Evolutionary conservation across 2,888 invertebrate species (phyloP).

Genomic region (Nephrotoma appendiculata): DNA sequence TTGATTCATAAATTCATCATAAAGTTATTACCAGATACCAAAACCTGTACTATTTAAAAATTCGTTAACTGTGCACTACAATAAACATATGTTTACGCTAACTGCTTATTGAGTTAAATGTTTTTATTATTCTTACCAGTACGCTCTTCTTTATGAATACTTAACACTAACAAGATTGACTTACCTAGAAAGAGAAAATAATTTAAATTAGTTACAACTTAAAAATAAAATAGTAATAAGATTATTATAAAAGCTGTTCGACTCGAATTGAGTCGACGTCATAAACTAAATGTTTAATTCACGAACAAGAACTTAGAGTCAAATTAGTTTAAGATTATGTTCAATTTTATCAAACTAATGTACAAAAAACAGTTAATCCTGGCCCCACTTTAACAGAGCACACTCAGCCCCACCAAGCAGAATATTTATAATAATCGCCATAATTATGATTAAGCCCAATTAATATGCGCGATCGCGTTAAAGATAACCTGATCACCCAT

Average conservation of each 20-base stretch:
- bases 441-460: background rate
- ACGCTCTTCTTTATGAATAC: background rate
- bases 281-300: no score
- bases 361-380: background rate
- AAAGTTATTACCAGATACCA: no score
- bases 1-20: no score
- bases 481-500: background rate
- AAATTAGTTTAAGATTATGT: no score
- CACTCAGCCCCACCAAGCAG: background rate
- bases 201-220: background rate
- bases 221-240: background rate
- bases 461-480: background rate
- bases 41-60: background rate
- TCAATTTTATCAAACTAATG: background rate
- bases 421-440: background rate
- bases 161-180: background rate
- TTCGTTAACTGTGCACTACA: no score
- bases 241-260: no score
- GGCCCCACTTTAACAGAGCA: background rate
- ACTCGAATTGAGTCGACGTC: no score
- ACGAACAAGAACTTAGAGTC: no score
- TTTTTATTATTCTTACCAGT: background rate
- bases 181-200: background rate
- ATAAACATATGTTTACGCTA: no score
- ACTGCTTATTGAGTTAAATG: background rate